phyloP scores from a whole-genome alignment of 2,888 invertebrate genomes.

The Opisthograptis luteolata region DNA sequence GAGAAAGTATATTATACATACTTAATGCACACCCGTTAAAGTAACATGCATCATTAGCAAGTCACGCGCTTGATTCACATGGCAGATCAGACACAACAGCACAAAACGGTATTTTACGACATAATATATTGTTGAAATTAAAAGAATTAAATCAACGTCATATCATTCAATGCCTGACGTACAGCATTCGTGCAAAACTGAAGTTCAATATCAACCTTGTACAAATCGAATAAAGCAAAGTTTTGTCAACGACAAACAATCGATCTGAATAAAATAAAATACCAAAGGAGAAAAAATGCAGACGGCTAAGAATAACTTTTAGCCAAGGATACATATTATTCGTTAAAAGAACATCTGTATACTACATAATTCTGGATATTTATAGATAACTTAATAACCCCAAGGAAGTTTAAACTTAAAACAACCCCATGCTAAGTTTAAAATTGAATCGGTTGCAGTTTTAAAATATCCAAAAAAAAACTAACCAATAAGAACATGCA shows the following conservation, averaged over 20 bases:
- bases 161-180: no score
- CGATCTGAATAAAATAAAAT: background rate
- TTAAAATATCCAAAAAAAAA: conserved; percentile 20
- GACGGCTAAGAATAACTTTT: background rate
- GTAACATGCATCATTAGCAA: background rate
- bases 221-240: no score
- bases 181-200: conserved; percentile 5
- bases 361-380: conserved; percentile 22
- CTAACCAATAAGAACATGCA: background rate
- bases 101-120: background rate
- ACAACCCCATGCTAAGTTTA: conserved; percentile 26
- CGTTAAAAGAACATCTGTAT: conserved; percentile 27
- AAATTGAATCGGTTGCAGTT: conserved; percentile 20
- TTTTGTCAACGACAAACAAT: no score
- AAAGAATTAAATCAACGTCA: no score
- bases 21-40: no score
- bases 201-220: background rate
- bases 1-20: background rate
- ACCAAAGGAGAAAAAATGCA: background rate
- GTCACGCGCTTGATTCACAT: conserved; percentile 8
- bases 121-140: background rate
- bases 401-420: conserved; percentile 6
- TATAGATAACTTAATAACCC: conserved; percentile 7
- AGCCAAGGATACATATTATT: background rate
- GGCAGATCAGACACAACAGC: background rate